A percentile compares a stretch with the other conserved stretches of the same genome.
These are phyloP conservation scores for Bombus superbus DNA, from an alignment of 1,140 invertebrate genomes.

Conservation along the genomic window DNA sequence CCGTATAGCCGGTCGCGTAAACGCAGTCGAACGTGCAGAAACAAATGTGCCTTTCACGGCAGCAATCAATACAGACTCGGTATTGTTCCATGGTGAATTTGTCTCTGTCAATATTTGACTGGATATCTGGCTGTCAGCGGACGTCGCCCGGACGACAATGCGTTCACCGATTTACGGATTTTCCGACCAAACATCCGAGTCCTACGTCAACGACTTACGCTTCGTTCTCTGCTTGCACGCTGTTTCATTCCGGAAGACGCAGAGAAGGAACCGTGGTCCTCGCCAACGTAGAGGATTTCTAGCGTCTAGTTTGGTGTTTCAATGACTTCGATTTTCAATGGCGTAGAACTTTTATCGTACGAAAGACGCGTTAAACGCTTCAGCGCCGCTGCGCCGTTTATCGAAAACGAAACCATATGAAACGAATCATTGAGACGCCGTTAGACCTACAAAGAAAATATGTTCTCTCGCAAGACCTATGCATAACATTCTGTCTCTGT, in stretches of 20 bases:
- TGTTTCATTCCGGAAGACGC: not conserved
- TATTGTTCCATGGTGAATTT: slow-evolving; percentile 44
- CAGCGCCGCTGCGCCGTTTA: too few relatives aligned
- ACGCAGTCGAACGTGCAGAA: slow-evolving; percentile 13
- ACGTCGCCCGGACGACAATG: slow-evolving; percentile 9
- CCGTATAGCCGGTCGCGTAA: not conserved
- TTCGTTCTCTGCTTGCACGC: not conserved
- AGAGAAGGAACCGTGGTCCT: not conserved
- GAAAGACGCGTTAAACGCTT: too few relatives aligned
- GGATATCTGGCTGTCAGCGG: slow-evolving; percentile 30
- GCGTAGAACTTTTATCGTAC: not conserved
- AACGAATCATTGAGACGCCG: not conserved
- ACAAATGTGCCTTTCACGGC: slow-evolving; percentile 12
- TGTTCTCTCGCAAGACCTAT: slow-evolving; percentile 9
- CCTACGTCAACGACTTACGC: not conserved
- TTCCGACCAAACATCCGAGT: not conserved
- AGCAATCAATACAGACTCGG: slow-evolving; percentile 4
- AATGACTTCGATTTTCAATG: not conserved
- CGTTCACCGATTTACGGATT: slow-evolving; percentile 20
- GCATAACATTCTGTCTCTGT: slow-evolving; percentile 79
- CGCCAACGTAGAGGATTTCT: not conserved
- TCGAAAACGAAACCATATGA: not conserved
- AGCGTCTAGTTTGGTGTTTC: not conserved
- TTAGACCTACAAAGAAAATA: not conserved
- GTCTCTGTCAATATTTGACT: slow-evolving; percentile 59